Conservation (phyloP, 35 echinoderm and acorn worm species). For the Ophioderma brevispina region DNA sequence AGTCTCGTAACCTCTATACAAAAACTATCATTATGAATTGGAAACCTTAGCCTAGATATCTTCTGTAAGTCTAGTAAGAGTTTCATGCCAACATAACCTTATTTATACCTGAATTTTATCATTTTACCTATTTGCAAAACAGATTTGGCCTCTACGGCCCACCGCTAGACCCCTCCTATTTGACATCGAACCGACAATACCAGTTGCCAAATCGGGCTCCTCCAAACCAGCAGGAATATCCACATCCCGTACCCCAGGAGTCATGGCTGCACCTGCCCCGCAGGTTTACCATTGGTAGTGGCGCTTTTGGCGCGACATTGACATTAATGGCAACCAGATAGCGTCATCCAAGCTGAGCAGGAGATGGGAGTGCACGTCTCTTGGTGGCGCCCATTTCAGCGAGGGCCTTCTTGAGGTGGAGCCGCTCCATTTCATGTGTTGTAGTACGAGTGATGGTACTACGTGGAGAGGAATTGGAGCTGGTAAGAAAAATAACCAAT, state of each 20-base stretch:
- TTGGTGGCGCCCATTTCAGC: conserved; percentile 77
- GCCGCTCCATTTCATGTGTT: conserved; percentile 86
- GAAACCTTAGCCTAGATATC: too few species aligned
- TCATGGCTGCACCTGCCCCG: not conserved
- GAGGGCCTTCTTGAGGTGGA: conserved; percentile 93
- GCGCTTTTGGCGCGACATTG: conserved; percentile 12
- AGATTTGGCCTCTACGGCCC: conserved; percentile 94
- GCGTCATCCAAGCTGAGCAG: conserved; percentile 18
- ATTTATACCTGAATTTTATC: too few species aligned
- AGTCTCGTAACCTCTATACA: too few species aligned
- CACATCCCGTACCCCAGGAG: not conserved
- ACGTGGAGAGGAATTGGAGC: conserved; percentile 73
- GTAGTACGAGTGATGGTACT: conserved; percentile 94
- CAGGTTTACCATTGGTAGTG: not conserved
- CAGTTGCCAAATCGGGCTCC: conserved; percentile 36
- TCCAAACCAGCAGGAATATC: conserved; percentile 26
- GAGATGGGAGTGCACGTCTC: conserved; percentile 45
- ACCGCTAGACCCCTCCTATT: conserved; percentile 90
- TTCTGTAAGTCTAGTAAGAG: too few species aligned
- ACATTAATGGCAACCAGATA: not conserved
- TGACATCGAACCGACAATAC: conserved; percentile 71
- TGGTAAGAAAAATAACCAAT: conserved; percentile 75
- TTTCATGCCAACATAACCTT: too few species aligned
- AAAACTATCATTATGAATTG: too few species aligned
- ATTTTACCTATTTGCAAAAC: not conserved